Base-by-base conservation (phyloP, 2,888 invertebrate species). In the Actias luna region DNA sequence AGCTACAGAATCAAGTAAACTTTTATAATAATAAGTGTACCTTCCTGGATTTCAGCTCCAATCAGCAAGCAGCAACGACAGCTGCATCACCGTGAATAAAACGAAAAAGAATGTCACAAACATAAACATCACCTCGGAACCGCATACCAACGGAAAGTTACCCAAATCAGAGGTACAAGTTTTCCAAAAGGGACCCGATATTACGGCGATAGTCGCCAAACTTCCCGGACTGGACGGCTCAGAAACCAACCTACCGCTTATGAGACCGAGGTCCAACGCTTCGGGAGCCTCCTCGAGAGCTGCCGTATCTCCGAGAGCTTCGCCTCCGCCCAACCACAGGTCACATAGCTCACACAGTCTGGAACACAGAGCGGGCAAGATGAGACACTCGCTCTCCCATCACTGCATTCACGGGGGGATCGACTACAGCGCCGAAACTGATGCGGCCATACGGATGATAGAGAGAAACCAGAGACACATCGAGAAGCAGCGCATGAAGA, bases 151-250 rank as follows among this genome's bases (percentile, higher is more conserved):
- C 63, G 78, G 80, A 62, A 84, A 87, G n/a, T 89, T 90, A 58
- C 87, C 93, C 59, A 93, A 93, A 65, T 86, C 91, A 7, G 93
- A 94, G 77, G 92, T 93, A 62, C 88, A 94, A 77, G 95, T 96
- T 58, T 97, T 95, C 79, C 97, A 96, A 83, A 95, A 97, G 74
- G 97, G 96, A 0, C 96, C 96, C 35, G 96, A 96, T 77, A 95
- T 96, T 31, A 96, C 96, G 1, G 95, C 96, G 0, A 86, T 97
- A 25, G 95, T 96, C 0, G 94, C 94, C 1, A 94, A 94, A 75
- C 83, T 95, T 39, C 94, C 95, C 0, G 94, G 94, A 4, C 79
- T 94, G 14, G 94, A 94, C 65, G 86, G 87, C 71, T 84, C 73
- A 68, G 93, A 78, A 68, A 69, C 80, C 16, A 87, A 88, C 68